Conservation (phyloP, 2,888 invertebrate species). For the Oscheius sp. region DNA sequence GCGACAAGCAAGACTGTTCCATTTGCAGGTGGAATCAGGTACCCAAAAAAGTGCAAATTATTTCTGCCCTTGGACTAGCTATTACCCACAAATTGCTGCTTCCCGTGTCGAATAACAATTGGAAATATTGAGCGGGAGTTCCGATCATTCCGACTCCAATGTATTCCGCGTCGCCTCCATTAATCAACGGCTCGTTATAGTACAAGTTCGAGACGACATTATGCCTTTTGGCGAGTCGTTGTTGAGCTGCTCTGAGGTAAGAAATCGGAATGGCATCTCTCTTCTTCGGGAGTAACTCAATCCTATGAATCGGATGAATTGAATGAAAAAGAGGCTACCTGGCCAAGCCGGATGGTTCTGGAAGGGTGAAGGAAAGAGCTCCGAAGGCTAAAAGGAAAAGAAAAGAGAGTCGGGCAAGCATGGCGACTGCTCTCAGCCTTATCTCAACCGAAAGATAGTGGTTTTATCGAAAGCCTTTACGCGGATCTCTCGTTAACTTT, state of each 20-base stretch:
- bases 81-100: background rate
- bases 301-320: no score
- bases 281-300: no score
- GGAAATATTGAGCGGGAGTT: conserved; percentile 68
- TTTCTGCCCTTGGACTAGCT: no score
- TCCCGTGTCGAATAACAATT: background rate
- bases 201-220: background rate
- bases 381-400: conserved; percentile 26
- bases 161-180: conserved; percentile 74
- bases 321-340: background rate
- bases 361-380: conserved; percentile 13
- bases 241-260: no score
- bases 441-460: no score
- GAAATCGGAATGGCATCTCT: no score
- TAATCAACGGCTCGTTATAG: background rate
- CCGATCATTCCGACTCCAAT: conserved; percentile 74
- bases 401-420: conserved; percentile 18
- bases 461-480: no score
- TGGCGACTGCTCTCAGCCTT: background rate
- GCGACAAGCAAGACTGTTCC: conserved; percentile 89
- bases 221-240: background rate
- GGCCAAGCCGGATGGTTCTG: background rate
- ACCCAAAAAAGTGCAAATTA: no score
- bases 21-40: conserved; percentile 87
- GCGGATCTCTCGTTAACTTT: no score